Evolutionary conservation across 1,140 invertebrate species (phyloP), one percentile per base, ranked within the genome.

Genomic region (Goniozus legneri): DNA sequence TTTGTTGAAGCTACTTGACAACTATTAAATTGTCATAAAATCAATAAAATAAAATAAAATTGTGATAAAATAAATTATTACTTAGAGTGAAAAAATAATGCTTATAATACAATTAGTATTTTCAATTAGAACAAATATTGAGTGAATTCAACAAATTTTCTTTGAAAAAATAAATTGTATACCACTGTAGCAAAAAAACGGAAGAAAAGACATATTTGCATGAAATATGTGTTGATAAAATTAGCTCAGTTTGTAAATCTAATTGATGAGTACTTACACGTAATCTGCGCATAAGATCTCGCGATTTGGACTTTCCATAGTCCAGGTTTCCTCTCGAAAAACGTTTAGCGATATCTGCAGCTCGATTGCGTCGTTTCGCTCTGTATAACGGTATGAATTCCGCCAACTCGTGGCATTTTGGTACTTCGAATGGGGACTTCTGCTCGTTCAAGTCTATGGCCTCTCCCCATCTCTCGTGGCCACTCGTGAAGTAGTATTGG

Each of bases 401-500:
- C 22, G 63, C 58, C 33, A 66, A 61, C 10, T 61, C 52, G 10
- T 58, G 60, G 30, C 67, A 63, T 38, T 63, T 52, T 18, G 66
- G 62, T 38, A 64, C 46, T 22, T 43, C 15, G 39, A 69, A 73
- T 12, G 67, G 64, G 8, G 63, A 59, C 47, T 60, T 61, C 34
- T 69, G 58, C 6, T 54, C 19, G 33, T 53, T 57, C 14, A 63
- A 46, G 39, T 65, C 54, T 52, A 39, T 60, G 12, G 50, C 31
- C 42, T 62, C 50, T 40, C 56, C 61, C 39, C 58, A 45, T 33
- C 60, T 50, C 41, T 69, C 60, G 33, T 64, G 63, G 33, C 54
- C 63, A 30, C 59, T 69, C 35, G 58, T 64, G 32, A 62, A 62
- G 39, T 69, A 66, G 36, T 66, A 52, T 47, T 35, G 55, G 8